Conservation (phyloP, 1,140 invertebrate species). For the Scaptodrosophila lebanonensis region DNA sequence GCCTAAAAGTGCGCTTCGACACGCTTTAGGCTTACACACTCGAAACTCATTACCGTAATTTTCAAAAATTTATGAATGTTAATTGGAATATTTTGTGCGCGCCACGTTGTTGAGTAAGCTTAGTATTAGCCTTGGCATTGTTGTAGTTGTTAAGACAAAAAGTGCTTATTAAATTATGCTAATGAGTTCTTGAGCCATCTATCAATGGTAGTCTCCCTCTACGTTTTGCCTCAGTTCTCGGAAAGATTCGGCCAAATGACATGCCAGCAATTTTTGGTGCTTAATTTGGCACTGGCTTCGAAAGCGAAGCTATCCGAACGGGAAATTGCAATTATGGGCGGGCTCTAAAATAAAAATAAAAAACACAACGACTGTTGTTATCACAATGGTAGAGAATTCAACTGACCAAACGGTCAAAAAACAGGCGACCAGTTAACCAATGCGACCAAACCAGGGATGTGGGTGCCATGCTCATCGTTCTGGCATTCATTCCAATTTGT, state of each 20-base stretch:
- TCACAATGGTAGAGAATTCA: constrained; percentile 18
- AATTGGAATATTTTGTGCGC: constrained; percentile 66
- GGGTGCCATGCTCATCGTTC: constrained; percentile 2
- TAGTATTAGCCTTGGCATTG: constrained; percentile 4
- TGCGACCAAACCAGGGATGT: no score
- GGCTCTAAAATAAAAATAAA: constrained; percentile 17
- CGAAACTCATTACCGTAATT: constrained; percentile 73
- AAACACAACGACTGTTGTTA: constrained; percentile 11
- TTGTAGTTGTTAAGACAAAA: constrained; percentile 31
- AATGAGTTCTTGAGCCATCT: constrained; percentile 57
- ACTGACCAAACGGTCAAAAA: constrained; percentile 11
- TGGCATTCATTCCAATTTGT: constrained; percentile 36
- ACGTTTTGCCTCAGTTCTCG: no score
- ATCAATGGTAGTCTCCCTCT: constrained; percentile 23
- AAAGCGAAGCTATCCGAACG: constrained; percentile 25
- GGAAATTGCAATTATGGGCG: constrained; percentile 60
- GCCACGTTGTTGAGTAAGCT: constrained; percentile 18
- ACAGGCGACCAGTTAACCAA: no score
- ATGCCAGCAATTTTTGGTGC: constrained; percentile 21
- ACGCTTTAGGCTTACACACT: constrained; percentile 20
- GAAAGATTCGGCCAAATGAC: no score
- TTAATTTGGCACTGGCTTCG: constrained; percentile 2
- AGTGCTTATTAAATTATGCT: constrained; percentile 74
- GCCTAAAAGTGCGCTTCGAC: no score
- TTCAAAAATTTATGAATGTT: constrained; percentile 73